These are phyloP conservation scores for Leptarthrus brevirostris DNA, from an alignment of 2,888 invertebrate species.

Conservation along the genomic window DNA sequence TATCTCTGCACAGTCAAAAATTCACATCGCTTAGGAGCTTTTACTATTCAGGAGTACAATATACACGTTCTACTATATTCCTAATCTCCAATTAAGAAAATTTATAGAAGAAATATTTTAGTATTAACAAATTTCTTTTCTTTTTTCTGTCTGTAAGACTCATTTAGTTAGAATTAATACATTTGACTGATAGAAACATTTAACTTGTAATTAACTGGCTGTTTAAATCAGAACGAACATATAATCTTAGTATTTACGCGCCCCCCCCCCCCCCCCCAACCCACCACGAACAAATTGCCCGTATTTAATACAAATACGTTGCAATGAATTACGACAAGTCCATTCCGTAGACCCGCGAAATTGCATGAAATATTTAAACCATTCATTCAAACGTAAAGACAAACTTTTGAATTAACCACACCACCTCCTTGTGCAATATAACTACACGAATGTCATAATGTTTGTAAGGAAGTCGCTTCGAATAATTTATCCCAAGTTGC, in stretches of 20 bases:
- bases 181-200: slow-evolving; percentile 17
- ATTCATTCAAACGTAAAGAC: slow-evolving; percentile 51
- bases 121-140: too few species aligned
- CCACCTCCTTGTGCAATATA: slow-evolving; percentile 18
- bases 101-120: too few species aligned
- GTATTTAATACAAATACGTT: slow-evolving; percentile 39
- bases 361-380: slow-evolving; percentile 52
- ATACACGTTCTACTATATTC: too few species aligned
- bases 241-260: too few species aligned
- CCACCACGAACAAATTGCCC: slow-evolving; percentile 25
- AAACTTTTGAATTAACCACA: slow-evolving; percentile 51
- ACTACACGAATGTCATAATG: slow-evolving; percentile 30
- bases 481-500: slow-evolving; percentile 43
- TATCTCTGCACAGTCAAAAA: too few species aligned
- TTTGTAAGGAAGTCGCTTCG: slow-evolving; percentile 22
- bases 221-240: slow-evolving; percentile 50
- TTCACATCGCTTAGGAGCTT: too few species aligned
- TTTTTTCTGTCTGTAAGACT: too few species aligned
- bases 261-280: slow-evolving; percentile 31
- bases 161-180: too few species aligned
- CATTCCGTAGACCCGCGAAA: slow-evolving; percentile 42
- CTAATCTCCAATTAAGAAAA: too few species aligned
- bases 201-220: slow-evolving; percentile 32
- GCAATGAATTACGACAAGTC: slow-evolving; percentile 41
- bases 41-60: too few species aligned